Base-by-base conservation (phyloP, 2,888 invertebrate genomes). In the Cepaea hortensis region DNA sequence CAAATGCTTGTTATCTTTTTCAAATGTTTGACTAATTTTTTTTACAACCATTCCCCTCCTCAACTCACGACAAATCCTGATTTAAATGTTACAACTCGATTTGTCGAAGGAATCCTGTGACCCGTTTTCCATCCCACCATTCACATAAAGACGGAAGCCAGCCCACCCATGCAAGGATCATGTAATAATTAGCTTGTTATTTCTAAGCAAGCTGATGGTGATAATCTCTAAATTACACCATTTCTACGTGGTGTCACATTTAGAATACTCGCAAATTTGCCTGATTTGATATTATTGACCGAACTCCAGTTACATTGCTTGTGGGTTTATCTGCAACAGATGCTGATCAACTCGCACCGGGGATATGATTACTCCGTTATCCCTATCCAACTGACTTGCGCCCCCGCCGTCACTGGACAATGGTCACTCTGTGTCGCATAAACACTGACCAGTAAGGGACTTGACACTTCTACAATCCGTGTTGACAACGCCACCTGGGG, bases 401-500 rank as follows among this genome's bases (percentile, higher is more conserved):
- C 73, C 50, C 9, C 75, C 75, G 75, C 48, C 13, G 20, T 18
- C 50, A 7, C 15, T 50, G 20, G 48, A 75, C 48, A 75, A 75
- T 46, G 75, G 13, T 18, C 48, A 75, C 11, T 15, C 46, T 20
- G 55, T 9, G 11, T 55, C 48, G 75, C 0, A 4, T 15, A 20
- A 3, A 18, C 15, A 75, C 46, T 48, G 20, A 35, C 35, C 73
- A 35, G 13, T 7, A 4, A 5, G n/a, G 5, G 6, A 7, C 75
- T 3, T 81, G 65, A 81, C 81, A 81, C 70, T n/a, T n/a, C 5
- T 46, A 70, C 81, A 70, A 48, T 81, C 46, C 18, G 18, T 15
- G 7, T 65, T 20, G 79, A 80, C 62, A 23, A 9, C 15, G 46
- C 62, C 62, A 80, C 79, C n/a, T 15, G 61, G 15, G 62, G 62